A percentile compares a stretch with the other conserved stretches of the same genome.
phyloP scores from a whole-genome alignment of 2,797 vertebrate species.

The Tangara arthus region DNA sequence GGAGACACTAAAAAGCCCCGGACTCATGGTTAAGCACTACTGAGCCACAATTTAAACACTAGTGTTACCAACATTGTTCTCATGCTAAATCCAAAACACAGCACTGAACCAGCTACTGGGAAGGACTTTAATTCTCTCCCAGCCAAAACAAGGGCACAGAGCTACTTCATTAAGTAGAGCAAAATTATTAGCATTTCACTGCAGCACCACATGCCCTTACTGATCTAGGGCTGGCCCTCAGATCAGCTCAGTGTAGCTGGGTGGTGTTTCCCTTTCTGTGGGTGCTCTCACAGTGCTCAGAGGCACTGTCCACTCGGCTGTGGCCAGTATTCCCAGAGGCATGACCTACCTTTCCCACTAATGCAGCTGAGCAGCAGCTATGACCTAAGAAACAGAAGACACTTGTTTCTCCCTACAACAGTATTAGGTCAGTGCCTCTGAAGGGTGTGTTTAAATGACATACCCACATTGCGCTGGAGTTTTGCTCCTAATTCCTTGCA shows the following conservation, averaged over 20 bases:
- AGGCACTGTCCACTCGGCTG: background rate
- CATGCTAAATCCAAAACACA: background rate
- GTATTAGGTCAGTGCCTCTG: background rate
- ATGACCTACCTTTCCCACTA: background rate
- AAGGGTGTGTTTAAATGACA: background rate
- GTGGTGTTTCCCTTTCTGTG: accelerated
- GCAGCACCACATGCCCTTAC: background rate
- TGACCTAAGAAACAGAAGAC: background rate
- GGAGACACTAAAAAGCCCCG: background rate
- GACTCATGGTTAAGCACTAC: background rate
- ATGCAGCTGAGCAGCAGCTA: background rate
- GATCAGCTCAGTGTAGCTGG: background rate
- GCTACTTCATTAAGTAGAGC: background rate
- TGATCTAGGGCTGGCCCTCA: background rate
- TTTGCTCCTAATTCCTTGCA: background rate
- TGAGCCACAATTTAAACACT: background rate
- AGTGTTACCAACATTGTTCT: background rate
- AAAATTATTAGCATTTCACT: background rate
- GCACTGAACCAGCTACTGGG: background rate
- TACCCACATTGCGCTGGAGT: background rate
- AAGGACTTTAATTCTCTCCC: background rate
- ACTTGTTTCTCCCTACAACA: background rate
- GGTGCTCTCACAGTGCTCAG: background rate
- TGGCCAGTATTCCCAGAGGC: background rate
- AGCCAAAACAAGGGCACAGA: background rate